A percentile compares a stretch with the other conserved stretches of the same genome.
phyloP scores from a whole-genome alignment of 1,140 invertebrate genomes.

The Plutomurus gul region DNA sequence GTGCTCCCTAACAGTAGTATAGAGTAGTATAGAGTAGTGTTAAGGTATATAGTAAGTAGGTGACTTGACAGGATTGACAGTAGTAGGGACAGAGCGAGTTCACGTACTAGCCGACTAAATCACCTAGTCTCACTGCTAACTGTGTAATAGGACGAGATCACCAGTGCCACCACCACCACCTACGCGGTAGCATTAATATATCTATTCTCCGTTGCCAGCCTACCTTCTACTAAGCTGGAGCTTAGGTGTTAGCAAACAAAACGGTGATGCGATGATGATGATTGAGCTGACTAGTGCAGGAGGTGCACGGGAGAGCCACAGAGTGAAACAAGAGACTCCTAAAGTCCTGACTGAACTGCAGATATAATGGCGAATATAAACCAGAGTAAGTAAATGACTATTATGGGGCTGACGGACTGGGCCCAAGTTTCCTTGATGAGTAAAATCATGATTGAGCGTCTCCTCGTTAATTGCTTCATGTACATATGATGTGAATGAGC shows the following conservation, averaged over 20 bases:
- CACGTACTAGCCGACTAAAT: too few species aligned
- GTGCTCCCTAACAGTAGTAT: too few species aligned
- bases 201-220: too few species aligned
- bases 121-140: too few species aligned
- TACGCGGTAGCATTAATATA: not conserved
- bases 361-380: too few species aligned
- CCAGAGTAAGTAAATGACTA: slow-evolving; percentile 26
- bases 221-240: not conserved
- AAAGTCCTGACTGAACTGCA: too few species aligned
- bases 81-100: too few species aligned
- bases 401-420: not conserved
- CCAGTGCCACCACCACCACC: too few species aligned
- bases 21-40: not conserved
- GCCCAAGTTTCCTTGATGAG: not conserved
- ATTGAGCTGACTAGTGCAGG: slow-evolving; percentile 3
- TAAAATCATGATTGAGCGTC: slow-evolving; percentile 43
- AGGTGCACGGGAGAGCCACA: not conserved
- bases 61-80: too few species aligned
- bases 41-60: too few species aligned
- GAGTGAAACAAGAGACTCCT: too few species aligned
- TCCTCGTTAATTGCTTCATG: slow-evolving; percentile 41
- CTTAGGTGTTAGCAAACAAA: not conserved
- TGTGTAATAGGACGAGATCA: too few species aligned
- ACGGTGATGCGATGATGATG: not conserved
- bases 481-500: slow-evolving; percentile 25